A percentile compares a stretch with the other conserved stretches of the same genome.
Evolutionary conservation across 2,888 invertebrate species (phyloP).

Genomic region (Fragum sueziense): DNA sequence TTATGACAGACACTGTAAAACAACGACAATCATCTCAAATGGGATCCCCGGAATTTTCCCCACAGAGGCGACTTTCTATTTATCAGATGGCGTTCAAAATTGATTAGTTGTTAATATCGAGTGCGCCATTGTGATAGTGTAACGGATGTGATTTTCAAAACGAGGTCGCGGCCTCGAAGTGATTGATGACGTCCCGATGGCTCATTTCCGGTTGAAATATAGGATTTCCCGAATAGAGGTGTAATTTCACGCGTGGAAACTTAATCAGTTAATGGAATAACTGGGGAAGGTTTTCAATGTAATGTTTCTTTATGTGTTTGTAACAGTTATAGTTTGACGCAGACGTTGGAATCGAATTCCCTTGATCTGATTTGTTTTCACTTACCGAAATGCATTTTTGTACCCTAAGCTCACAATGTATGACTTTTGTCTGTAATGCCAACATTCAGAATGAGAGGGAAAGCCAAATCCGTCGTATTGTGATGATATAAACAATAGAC

Average conservation of each 20-base stretch:
- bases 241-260: neutral
- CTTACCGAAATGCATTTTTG: too few species aligned
- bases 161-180: slow-evolving; percentile 24
- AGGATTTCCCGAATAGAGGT: slow-evolving; percentile 2
- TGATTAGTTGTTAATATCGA: slow-evolving; percentile 4
- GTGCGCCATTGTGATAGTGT: neutral
- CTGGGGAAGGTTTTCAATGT: neutral
- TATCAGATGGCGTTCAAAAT: neutral
- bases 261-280: slow-evolving; percentile 22
- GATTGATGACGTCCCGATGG: slow-evolving; percentile 18
- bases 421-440: too few species aligned
- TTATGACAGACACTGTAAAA: too few species aligned
- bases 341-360: too few species aligned
- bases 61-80: neutral
- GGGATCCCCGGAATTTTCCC: neutral
- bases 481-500: too few species aligned
- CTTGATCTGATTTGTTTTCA: too few species aligned
- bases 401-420: too few species aligned
- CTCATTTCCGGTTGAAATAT: slow-evolving; percentile 21
- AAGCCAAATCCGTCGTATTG: too few species aligned
- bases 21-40: neutral
- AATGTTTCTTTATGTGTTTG: too few species aligned
- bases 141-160: slow-evolving; percentile 17
- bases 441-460: too few species aligned
- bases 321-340: too few species aligned